Conservation (phyloP, 2,888 invertebrate species). For the Brachypalpus laphriformis region DNA sequence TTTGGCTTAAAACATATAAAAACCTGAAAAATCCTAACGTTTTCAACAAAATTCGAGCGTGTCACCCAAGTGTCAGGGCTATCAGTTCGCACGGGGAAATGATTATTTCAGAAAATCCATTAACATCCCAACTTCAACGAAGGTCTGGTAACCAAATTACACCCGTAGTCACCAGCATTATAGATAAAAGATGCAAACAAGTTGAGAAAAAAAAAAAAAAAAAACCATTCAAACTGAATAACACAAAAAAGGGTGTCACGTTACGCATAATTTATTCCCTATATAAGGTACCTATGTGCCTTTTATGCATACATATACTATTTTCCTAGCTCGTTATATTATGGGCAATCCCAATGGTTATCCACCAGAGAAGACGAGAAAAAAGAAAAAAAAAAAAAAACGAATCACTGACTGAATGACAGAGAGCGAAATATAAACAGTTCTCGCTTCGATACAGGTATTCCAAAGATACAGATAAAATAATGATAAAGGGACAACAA, state of each 20-base stretch:
- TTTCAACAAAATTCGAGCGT: background rate
- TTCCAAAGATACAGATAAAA: constrained; percentile 46
- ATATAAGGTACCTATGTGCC: constrained; percentile 19
- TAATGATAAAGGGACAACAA: constrained; percentile 66
- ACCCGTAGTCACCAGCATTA: constrained; percentile 24
- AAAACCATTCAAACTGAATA: constrained; percentile 36
- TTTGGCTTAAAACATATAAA: no score
- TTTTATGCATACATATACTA: background rate
- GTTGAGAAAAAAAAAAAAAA: constrained; percentile 21
- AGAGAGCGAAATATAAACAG: constrained; percentile 55
- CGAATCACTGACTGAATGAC: constrained; percentile 58
- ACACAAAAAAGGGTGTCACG: constrained; percentile 71
- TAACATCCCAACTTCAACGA: background rate
- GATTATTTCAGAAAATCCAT: background rate
- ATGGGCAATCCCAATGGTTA: constrained; percentile 41
- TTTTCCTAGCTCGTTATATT: constrained; percentile 49
- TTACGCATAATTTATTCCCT: constrained; percentile 71
- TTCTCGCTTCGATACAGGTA: constrained; percentile 57
- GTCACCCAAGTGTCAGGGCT: background rate
- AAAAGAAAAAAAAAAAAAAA: background rate
- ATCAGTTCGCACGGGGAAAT: background rate
- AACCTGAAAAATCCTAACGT: no score
- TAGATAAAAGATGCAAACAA: constrained; percentile 41
- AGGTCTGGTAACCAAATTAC: constrained; percentile 25
- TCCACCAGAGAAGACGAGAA: constrained; percentile 17